Conservation (phyloP, 2,797 vertebrate species). For the Tachyglossus aculeatus region DNA sequence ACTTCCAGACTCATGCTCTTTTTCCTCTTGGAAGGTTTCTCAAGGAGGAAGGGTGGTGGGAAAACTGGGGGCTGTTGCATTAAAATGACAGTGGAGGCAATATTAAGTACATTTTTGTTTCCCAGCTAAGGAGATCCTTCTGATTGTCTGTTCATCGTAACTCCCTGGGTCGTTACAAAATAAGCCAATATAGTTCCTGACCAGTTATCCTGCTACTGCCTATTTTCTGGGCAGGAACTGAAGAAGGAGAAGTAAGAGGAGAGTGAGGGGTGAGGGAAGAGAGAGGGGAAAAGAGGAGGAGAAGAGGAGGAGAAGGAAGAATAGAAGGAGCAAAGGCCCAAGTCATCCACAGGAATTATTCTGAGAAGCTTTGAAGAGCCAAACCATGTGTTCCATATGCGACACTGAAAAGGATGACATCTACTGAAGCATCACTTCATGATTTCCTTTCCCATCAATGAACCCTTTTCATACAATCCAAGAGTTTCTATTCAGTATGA, state of each 20-base stretch:
- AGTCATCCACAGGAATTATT: background rate
- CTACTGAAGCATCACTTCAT: background rate
- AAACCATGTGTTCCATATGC: background rate
- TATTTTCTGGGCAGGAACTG: too few relatives aligned
- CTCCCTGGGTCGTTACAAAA: too few relatives aligned
- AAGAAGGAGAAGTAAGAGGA: background rate
- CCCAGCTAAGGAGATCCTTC: background rate
- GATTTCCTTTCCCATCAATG: slow-evolving; percentile 18
- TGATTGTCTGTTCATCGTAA: too few relatives aligned
- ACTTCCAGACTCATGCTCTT: too few relatives aligned
- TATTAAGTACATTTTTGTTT: too few relatives aligned
- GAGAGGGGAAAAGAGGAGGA: too few relatives aligned
- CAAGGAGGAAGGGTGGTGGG: background rate
- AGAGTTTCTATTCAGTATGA: slow-evolving; percentile 17
- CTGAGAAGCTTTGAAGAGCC: background rate
- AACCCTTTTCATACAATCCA: slow-evolving; percentile 11
- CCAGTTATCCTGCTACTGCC: too few relatives aligned
- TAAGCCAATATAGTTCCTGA: too few relatives aligned
- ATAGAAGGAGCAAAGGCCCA: background rate
- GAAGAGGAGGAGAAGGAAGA: background rate
- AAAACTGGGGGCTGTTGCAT: background rate
- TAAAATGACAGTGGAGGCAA: too few relatives aligned
- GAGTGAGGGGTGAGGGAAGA: background rate
- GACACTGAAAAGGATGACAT: background rate
- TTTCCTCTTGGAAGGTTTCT: too few relatives aligned